Percentiles rank a stretch among this genome's conserved stretches.
These are phyloP conservation scores for Oryzias woworae DNA, from an alignment of 2,113 vertebrate genomes.

Conservation along the genomic window DNA sequence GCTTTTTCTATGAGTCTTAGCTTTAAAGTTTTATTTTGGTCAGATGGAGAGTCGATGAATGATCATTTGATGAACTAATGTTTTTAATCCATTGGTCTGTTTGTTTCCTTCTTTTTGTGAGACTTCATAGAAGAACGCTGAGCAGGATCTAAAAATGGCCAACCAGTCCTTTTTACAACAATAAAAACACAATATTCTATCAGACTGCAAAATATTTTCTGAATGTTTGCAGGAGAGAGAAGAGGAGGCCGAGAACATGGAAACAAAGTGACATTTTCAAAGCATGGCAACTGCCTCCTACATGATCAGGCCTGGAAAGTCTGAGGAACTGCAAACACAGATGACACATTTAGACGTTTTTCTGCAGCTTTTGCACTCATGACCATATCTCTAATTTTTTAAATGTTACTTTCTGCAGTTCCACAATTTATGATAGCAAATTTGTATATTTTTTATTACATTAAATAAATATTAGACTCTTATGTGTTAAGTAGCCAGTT, in stretches of 20 bases:
- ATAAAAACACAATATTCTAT: constrained; percentile 19
- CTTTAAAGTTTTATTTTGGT: constrained; percentile 27
- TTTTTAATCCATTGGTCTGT: no score
- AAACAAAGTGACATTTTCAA: constrained; percentile 41
- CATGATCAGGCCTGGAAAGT: constrained; percentile 45
- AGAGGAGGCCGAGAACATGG: constrained; percentile 24
- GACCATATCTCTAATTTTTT: constrained; percentile 36
- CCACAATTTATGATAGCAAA: no score
- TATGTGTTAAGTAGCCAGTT: no score
- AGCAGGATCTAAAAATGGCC: not conserved
- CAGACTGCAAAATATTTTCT: constrained; percentile 38
- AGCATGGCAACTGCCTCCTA: constrained; percentile 44
- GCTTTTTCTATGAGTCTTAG: constrained; percentile 1
- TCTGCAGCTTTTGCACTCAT: constrained; percentile 25
- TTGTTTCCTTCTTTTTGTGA: not conserved
- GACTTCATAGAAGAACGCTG: not conserved
- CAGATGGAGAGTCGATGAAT: constrained; percentile 1
- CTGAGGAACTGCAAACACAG: constrained; percentile 28
- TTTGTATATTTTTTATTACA: no score
- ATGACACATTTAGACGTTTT: constrained; percentile 12
- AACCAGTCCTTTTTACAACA: constrained; percentile 9
- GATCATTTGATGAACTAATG: constrained; percentile 3
- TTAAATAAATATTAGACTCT: no score
- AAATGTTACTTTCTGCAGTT: constrained; percentile 26
- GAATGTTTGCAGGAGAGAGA: constrained; percentile 36